Evolutionary conservation across 2,113 vertebrate species (phyloP).

Genomic region (Sylvia atricapilla): DNA sequence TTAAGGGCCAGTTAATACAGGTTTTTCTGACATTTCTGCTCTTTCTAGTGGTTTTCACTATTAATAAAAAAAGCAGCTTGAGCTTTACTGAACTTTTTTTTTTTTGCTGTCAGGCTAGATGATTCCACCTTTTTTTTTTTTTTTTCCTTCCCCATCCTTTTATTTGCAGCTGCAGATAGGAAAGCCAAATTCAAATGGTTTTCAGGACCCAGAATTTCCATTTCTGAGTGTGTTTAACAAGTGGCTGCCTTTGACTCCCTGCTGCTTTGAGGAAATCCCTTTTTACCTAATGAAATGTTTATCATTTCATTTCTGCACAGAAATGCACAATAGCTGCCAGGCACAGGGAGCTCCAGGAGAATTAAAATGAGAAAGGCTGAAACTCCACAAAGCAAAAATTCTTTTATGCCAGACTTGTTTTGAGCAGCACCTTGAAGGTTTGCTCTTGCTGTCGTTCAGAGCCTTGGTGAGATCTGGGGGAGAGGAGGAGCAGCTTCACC

Average conservation of each 20-base stretch:
- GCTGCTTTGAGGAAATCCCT: background rate
- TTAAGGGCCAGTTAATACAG: background rate
- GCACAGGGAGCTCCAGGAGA: background rate
- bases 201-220: background rate
- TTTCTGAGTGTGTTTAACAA: background rate
- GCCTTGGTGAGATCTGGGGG: background rate
- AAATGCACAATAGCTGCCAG: background rate
- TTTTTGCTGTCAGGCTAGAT: background rate
- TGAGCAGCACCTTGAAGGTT: background rate
- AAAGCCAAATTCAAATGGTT: background rate
- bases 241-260: background rate
- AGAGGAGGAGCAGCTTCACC: background rate
- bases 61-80: background rate
- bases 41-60: background rate
- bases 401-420: background rate
- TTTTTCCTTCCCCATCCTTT: background rate
- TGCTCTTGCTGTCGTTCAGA: background rate
- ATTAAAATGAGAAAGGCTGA: background rate
- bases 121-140: background rate
- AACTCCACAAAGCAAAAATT: background rate
- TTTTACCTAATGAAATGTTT: background rate
- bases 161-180: background rate
- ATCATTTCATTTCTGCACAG: background rate
- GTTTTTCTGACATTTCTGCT: background rate
- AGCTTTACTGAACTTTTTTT: background rate